Percentiles rank a stretch among this genome's conserved stretches.
Conservation (phyloP, 2,113 vertebrate genomes). For the Diglossa brunneiventris region DNA sequence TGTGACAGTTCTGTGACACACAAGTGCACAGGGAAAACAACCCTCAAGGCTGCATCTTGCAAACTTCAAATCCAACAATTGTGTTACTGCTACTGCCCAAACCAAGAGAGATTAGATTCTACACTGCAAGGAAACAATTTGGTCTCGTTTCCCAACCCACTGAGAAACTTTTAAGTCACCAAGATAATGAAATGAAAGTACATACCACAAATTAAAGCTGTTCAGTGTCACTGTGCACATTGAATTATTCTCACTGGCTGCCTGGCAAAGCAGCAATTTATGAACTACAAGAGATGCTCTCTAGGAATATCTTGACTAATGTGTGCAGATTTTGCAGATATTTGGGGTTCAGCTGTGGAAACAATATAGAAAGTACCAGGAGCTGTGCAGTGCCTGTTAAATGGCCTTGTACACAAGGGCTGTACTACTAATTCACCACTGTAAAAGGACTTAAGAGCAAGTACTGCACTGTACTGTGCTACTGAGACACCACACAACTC, state of each 20-base stretch:
- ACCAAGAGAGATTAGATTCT: background rate
- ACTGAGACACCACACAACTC: background rate
- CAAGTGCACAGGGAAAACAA: background rate
- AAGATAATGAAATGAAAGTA: background rate
- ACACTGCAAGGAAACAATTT: background rate
- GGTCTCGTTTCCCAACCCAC: background rate
- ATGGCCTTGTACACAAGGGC: background rate
- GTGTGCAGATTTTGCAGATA: background rate
- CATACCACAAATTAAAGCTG: background rate
- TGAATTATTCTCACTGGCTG: background rate
- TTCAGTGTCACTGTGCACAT: background rate
- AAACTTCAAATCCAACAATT: background rate
- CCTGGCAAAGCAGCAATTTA: background rate
- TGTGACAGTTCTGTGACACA: background rate
- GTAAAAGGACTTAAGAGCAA: background rate
- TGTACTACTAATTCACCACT: background rate
- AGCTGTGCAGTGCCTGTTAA: background rate
- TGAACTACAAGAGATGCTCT: background rate
- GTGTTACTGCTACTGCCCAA: background rate
- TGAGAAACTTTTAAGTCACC: background rate
- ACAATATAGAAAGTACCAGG: background rate
- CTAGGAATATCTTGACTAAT: rapidly evolving
- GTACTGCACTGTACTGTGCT: background rate
- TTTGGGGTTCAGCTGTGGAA: background rate
- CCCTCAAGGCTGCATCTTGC: background rate